phyloP scores from a whole-genome alignment of 92 coral and sea anemone species.

The Epizoanthus ramosus region DNA sequence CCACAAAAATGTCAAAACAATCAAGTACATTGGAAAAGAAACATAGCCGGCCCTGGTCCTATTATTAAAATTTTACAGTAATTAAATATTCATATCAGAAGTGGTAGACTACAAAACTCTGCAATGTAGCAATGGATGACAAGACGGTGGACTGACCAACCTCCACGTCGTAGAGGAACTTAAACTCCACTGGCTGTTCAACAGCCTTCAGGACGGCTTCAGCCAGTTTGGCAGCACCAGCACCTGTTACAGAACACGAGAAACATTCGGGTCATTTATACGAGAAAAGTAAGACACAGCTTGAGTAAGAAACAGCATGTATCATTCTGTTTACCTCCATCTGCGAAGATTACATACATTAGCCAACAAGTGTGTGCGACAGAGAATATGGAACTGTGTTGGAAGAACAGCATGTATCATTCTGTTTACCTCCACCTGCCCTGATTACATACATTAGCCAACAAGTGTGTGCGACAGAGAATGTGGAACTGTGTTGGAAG shows the following conservation, averaged over 20 bases:
- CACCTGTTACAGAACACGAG: constrained; percentile 52
- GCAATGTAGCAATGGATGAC: background rate
- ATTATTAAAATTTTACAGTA: background rate
- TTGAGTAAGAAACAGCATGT: background rate
- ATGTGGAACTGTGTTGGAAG: background rate
- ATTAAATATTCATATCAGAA: background rate
- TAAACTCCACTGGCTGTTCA: constrained; percentile 86
- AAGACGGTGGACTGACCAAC: constrained; percentile 31
- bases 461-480: background rate
- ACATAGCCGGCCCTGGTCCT: background rate
- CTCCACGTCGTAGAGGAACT: constrained; percentile 91
- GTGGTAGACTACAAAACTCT: background rate
- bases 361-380: background rate
- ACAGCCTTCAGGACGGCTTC: constrained; percentile 85
- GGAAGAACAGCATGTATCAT: background rate
- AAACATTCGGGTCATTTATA: too few relatives aligned
- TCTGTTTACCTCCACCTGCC: background rate
- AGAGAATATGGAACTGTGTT: background rate
- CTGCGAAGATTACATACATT: background rate
- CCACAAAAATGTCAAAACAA: too few relatives aligned
- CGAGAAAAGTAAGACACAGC: background rate
- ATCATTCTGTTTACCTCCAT: background rate
- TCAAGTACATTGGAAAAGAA: background rate
- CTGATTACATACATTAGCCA: background rate
- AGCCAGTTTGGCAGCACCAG: constrained; percentile 89